phyloP scores from a whole-genome alignment of 2,113 vertebrate species.

The Columba janthina region DNA sequence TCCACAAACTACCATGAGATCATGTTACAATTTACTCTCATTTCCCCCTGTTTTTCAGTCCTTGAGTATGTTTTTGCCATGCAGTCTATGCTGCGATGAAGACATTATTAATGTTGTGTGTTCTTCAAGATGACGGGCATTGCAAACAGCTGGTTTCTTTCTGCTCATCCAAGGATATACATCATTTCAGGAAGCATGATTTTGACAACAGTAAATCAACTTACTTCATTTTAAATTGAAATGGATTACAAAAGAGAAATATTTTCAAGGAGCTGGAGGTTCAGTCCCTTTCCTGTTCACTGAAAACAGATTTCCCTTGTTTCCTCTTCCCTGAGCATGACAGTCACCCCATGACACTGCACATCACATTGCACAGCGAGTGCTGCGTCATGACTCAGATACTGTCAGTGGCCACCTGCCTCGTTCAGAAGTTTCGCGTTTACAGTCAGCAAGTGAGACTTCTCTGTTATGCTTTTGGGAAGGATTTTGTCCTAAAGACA shows the following conservation, averaged over 20 bases:
- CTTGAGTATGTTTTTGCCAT: background rate
- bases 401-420: background rate
- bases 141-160: background rate
- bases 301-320: background rate
- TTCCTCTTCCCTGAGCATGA: background rate
- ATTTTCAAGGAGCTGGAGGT: background rate
- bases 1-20: background rate
- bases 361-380: background rate
- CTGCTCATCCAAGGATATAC: background rate
- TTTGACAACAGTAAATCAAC: background rate
- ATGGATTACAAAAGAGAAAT: background rate
- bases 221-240: background rate
- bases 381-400: background rate
- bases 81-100: background rate
- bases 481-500: background rate
- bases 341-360: background rate
- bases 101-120: background rate
- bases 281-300: background rate
- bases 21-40: rapidly evolving
- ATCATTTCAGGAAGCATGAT: background rate
- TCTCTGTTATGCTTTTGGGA: background rate
- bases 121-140: background rate
- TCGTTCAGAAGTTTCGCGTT: background rate
- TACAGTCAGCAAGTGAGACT: background rate
- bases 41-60: background rate